Conservation (phyloP, 2,797 vertebrate genomes). For the Cygnus olor region DNA sequence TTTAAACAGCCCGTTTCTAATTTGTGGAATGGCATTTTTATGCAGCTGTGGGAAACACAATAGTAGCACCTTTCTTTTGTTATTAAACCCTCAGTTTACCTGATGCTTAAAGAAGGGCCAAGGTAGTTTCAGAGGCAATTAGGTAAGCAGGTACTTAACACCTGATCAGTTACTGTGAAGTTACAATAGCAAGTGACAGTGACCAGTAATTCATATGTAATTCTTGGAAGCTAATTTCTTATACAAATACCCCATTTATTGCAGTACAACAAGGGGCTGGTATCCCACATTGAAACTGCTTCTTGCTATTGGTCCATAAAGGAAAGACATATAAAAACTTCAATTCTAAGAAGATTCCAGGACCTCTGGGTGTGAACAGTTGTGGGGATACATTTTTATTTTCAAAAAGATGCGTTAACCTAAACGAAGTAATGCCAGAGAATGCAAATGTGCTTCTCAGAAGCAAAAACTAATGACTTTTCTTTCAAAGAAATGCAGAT, state of each 20-base stretch:
- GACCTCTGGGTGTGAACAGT: slow-evolving; percentile 31
- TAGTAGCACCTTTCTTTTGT: slow-evolving; percentile 53
- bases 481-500: slow-evolving; percentile 60
- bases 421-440: slow-evolving; percentile 35
- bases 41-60: slow-evolving; percentile 37
- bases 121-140: slow-evolving; percentile 77
- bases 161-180: slow-evolving; percentile 70
- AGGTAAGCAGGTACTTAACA: slow-evolving; percentile 79
- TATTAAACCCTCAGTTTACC: slow-evolving; percentile 74
- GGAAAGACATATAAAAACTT: neutral
- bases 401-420: neutral
- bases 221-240: slow-evolving; percentile 75
- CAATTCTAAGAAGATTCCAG: slow-evolving; percentile 21
- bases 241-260: slow-evolving; percentile 75
- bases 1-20: slow-evolving; percentile 10
- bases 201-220: slow-evolving; percentile 74
- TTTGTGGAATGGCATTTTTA: slow-evolving; percentile 50
- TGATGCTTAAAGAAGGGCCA: slow-evolving; percentile 54
- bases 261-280: neutral
- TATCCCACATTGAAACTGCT: slow-evolving; percentile 37
- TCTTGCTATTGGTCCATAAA: slow-evolving; percentile 26
- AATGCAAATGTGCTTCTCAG: slow-evolving; percentile 41
- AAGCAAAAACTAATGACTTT: slow-evolving; percentile 58
- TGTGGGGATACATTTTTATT: slow-evolving; percentile 13
- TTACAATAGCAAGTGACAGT: slow-evolving; percentile 63